phyloP scores from a whole-genome alignment of 2,113 vertebrate genomes.

The Pavo muticus region DNA sequence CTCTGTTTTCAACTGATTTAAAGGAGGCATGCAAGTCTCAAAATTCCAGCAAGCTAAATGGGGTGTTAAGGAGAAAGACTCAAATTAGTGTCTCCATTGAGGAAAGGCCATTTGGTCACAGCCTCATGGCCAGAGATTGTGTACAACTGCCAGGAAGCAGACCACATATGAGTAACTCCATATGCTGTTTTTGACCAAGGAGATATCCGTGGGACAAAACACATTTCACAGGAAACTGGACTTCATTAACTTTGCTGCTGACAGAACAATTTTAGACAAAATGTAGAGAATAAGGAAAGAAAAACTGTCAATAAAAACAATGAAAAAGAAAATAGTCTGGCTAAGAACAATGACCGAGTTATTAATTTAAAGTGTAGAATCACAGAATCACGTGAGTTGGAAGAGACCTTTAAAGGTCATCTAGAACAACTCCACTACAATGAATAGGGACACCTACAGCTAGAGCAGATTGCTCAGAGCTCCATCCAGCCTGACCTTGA shows the following conservation, averaged over 20 bases:
- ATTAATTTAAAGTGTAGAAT: slow-evolving; percentile 35
- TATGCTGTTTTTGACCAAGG: neutral
- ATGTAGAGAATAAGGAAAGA: neutral
- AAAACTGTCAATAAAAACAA: neutral
- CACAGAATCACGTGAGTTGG: too few relatives aligned
- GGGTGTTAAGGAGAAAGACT: neutral
- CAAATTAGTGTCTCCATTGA: neutral
- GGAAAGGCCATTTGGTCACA: neutral
- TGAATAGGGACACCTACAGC: too few relatives aligned
- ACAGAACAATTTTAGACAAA: neutral
- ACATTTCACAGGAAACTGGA: neutral
- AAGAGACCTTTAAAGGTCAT: too few relatives aligned
- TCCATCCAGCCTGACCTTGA: too few relatives aligned
- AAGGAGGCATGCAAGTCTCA: neutral
- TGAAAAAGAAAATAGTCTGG: neutral
- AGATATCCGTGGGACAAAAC: slow-evolving; percentile 19
- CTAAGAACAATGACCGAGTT: slow-evolving; percentile 29
- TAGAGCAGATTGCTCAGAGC: too few relatives aligned
- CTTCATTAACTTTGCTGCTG: slow-evolving; percentile 22
- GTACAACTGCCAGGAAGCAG: neutral
- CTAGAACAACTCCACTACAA: too few relatives aligned
- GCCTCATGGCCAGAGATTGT: neutral
- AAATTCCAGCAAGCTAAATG: neutral
- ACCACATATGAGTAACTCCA: neutral
- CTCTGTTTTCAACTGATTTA: neutral